Evolutionary conservation across 2,113 vertebrate species (phyloP), one percentile per base, ranked within the genome.

Genomic region (Paracanthobrama guichenoti): DNA sequence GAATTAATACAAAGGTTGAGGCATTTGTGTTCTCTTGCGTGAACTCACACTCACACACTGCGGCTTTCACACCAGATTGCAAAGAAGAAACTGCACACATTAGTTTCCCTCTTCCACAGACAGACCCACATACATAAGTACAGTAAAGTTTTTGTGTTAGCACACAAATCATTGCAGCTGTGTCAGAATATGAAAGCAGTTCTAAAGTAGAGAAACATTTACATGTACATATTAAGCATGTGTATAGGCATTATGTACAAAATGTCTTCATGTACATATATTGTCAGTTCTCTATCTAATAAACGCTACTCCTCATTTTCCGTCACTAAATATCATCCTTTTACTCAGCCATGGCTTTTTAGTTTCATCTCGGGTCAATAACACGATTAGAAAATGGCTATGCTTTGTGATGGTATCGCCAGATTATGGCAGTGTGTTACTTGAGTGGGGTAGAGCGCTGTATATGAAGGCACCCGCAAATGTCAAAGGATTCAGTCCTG

Each of bases 141-240:
- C 53, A 64, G 3, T 84, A 80, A 16, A 57, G 20, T 59, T 78
- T 48, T 78, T 62, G 73, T 22, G 78, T 84, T 71, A 84, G 42
- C 66, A 79, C 84, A 59, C 86, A 85, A 87, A 86, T 82, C 88
- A 88, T 79, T 90, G 79, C 86, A 84, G 88, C 89, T 80, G 88
- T 92, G 89, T 90, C 75, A 75, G 90, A 86, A 87, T 91, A 92
- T 91, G 90, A 91, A 93, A 92, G 86, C 85, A 87, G 75, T 26
- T 89, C 89, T 90, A 92, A 83, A 78, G 89, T 92, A 91, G 84
- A 89, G 85, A 87, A 88, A 94, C 93, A 92, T 92, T 91, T 90
- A 92, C 89, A 92, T 90, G 83, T 92, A 89, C 90, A 91, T 92
- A 79, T 62, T 90, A 89, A 89, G 88, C 84, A 86, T 78, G 62